phyloP scores from a whole-genome alignment of 2,797 vertebrate species.

The Hoplostethus atlanticus region DNA sequence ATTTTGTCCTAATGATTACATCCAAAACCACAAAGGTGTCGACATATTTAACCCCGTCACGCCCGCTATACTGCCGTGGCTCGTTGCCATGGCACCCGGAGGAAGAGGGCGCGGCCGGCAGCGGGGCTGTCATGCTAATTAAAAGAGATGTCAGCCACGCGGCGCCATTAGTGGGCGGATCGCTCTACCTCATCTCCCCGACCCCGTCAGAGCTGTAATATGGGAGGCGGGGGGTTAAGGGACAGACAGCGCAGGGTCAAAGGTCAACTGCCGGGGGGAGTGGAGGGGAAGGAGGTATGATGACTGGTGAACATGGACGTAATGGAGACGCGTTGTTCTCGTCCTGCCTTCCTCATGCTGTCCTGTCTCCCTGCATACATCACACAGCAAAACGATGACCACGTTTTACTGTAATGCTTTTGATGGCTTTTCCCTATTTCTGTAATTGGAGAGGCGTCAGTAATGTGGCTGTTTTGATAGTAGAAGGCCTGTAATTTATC shows the following conservation, averaged over 20 bases:
- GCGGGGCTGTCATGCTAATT: conserved; percentile 76
- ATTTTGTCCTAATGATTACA: conserved; percentile 23
- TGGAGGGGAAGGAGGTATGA: conserved; percentile 15
- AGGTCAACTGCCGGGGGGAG: conserved; percentile 54
- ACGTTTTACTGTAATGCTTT: not conserved
- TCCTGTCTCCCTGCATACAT: not conserved
- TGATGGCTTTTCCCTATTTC: not conserved
- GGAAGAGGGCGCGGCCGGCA: conserved; percentile 37
- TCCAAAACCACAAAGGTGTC: conserved; percentile 26
- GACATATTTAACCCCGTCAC: conserved; percentile 48
- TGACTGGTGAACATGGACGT: conserved; percentile 35
- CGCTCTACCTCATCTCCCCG: conserved; percentile 51
- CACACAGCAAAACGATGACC: not conserved
- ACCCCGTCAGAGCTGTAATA: conserved; percentile 60
- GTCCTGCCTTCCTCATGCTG: conserved; percentile 1
- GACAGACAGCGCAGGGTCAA: conserved; percentile 61
- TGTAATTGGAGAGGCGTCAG: not conserved
- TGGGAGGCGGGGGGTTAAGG: conserved; percentile 40
- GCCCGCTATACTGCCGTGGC: conserved; percentile 34
- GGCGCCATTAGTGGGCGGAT: conserved; percentile 68
- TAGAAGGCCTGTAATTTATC: conserved; percentile 27
- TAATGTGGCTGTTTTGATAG: conserved; percentile 8
- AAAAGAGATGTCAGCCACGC: conserved; percentile 77
- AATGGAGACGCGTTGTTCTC: conserved; percentile 58
- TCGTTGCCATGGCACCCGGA: conserved; percentile 62